Base-by-base conservation (phyloP, 2,113 vertebrate genomes). In the Anarrhichthys ocellatus region DNA sequence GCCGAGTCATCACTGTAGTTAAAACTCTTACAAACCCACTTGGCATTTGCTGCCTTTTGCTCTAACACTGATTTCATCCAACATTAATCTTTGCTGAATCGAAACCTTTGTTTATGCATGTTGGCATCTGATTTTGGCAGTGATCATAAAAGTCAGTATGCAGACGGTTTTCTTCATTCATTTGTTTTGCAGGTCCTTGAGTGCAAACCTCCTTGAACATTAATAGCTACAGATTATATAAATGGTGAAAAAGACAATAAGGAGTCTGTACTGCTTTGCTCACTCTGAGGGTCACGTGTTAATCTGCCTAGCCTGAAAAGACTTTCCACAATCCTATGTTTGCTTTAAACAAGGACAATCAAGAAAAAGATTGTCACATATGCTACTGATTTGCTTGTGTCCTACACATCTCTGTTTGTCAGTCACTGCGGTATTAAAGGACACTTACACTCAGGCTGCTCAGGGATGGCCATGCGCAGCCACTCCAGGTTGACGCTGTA, bases 401-500 rank as follows among this genome's bases (percentile, higher is more conserved):
- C 22, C 58, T 10, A 3, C 36, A 24, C 10, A n/a, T 24, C n/a
- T 42, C n/a, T 38, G 44, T 27, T 1, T 22, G 14, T 32, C 24
- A 9, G 9, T 44, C 27, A 27, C 50, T 40, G 32, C 17, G 38
- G 32, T 7, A 2, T 0, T 17, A n/a, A 67, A 32, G 64, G 78
- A 75, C 27, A 84, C 96, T 97, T 89, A 99, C 98, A 97, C 83
- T 99, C 98, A 0, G 94, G 97, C 62, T 90, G 96, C 92, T 99
- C 97, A 0, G 95, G 95, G 89, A 96, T 94, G 82, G 93, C 44
- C 88, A 96, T 92, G 65, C 92, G 96, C 11, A 97, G 89, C 98
- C 97, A 99, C 66, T 97, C 96, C 87, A 98, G 86, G 88, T 95
- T 96, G 90, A 96, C 62, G 7, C 97, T 96, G 94, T 96, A 95